Conservation (phyloP, 2,888 invertebrate genomes). For the Calliphora vomitoria region DNA sequence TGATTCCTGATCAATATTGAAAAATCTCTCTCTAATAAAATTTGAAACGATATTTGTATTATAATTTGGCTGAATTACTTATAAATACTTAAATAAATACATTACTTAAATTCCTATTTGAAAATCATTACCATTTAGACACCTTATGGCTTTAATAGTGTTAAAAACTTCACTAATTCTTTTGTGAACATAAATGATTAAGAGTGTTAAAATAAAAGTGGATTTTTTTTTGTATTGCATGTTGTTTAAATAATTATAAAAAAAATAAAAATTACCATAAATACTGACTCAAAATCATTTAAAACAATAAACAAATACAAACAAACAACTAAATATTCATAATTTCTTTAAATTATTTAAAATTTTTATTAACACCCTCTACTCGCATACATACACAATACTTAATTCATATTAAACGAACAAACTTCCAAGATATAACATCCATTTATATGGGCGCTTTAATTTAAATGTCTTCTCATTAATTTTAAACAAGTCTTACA, state of each 20-base stretch:
- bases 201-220: slow-evolving; percentile 58
- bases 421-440: neutral
- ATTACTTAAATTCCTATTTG: too few relatives aligned
- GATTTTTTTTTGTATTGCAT: slow-evolving; percentile 17
- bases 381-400: neutral
- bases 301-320: slow-evolving; percentile 5
- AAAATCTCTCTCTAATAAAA: too few relatives aligned
- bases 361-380: slow-evolving; percentile 66
- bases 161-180: slow-evolving; percentile 6
- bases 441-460: slow-evolving; percentile 50
- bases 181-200: slow-evolving; percentile 27
- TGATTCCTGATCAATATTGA: too few relatives aligned
- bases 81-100: too few relatives aligned
- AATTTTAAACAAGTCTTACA: slow-evolving; percentile 32
- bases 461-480: slow-evolving; percentile 58
- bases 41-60: too few relatives aligned
- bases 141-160: neutral
- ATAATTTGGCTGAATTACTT: too few relatives aligned
- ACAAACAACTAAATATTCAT: slow-evolving; percentile 11
- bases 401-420: slow-evolving; percentile 14
- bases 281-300: slow-evolving; percentile 17
- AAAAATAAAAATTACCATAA: slow-evolving; percentile 35
- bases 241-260: slow-evolving; percentile 41
- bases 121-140: neutral
- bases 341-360: slow-evolving; percentile 67